These are phyloP conservation scores for Microcaecilia unicolor DNA, from an alignment of 2,797 vertebrate genomes.

Conservation along the genomic window DNA sequence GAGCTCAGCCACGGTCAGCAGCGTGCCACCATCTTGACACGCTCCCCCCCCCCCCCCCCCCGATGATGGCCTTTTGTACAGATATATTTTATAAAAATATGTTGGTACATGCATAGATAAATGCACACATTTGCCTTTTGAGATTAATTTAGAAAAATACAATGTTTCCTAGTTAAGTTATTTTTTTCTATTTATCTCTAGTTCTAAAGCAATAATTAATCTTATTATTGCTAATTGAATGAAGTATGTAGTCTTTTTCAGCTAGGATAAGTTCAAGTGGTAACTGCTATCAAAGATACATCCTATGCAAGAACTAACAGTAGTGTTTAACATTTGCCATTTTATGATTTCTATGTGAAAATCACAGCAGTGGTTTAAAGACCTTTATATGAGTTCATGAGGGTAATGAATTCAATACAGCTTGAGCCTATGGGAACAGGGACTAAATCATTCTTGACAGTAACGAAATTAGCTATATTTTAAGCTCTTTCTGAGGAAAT, in stretches of 20 bases:
- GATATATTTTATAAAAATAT: too few species aligned
- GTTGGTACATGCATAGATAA: too few species aligned
- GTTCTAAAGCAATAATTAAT: conserved; percentile 81
- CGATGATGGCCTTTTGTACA: too few species aligned
- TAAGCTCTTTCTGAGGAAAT: too few species aligned
- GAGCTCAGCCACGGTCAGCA: too few species aligned
- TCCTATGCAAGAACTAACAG: conserved; percentile 52
- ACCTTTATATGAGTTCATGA: conserved; percentile 26
- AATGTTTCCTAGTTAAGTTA: conserved; percentile 79
- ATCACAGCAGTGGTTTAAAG: conserved; percentile 31
- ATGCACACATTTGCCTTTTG: conserved; percentile 73
- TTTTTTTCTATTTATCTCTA: conserved; percentile 72
- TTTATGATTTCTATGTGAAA: conserved; percentile 46
- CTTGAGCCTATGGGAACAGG: too few species aligned
- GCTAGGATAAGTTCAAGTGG: conserved; percentile 81
- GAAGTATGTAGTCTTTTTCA: conserved; percentile 79
- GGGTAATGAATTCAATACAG: conserved; percentile 22
- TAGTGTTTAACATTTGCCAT: conserved; percentile 41
- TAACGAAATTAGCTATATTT: too few species aligned
- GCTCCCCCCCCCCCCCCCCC: too few species aligned
- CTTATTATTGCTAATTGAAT: conserved; percentile 92
- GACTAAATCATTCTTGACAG: too few species aligned
- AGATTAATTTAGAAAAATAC: conserved; percentile 71
- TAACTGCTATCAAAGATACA: conserved; percentile 77
- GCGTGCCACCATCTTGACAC: too few species aligned